These are phyloP conservation scores for Oreortyx pictus DNA, from an alignment of 2,797 vertebrate species.

Conservation along the genomic window DNA sequence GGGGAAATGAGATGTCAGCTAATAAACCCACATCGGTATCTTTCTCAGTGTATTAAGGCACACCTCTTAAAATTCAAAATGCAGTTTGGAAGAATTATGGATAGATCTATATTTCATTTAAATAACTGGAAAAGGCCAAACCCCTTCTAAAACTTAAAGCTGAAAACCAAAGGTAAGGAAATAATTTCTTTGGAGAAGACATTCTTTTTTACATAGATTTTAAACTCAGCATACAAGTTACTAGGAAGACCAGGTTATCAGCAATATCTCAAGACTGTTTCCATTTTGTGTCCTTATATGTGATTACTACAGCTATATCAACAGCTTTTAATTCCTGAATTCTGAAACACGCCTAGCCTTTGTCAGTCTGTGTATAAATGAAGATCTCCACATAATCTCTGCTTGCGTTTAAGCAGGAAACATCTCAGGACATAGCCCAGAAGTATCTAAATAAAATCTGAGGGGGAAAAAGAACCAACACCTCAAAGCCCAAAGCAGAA, in stretches of 20 bases:
- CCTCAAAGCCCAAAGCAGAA: neutral
- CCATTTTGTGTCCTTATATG: neutral
- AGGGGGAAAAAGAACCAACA: neutral
- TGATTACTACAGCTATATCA: neutral
- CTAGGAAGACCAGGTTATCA: neutral
- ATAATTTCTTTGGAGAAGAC: neutral
- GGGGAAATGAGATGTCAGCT: conserved; percentile 15
- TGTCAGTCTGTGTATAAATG: neutral
- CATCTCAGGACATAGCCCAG: neutral
- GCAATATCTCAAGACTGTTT: neutral
- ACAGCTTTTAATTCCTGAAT: neutral
- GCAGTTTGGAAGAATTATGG: conserved; percentile 14
- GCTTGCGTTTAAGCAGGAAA: neutral
- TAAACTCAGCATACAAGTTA: neutral
- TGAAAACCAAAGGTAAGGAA: conserved; percentile 21
- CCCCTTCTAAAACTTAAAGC: neutral
- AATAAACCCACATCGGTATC: neutral
- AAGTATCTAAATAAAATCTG: neutral
- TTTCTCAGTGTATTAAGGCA: neutral
- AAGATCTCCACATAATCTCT: neutral
- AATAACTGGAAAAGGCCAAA: conserved; percentile 21
- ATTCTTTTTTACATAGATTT: neutral
- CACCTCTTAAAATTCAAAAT: conserved; percentile 49
- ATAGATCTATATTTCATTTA: conserved; percentile 39
- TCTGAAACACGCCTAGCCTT: neutral